These are phyloP conservation scores for Tridacna gigas DNA, from an alignment of 2,888 invertebrate species.

Conservation along the genomic window DNA sequence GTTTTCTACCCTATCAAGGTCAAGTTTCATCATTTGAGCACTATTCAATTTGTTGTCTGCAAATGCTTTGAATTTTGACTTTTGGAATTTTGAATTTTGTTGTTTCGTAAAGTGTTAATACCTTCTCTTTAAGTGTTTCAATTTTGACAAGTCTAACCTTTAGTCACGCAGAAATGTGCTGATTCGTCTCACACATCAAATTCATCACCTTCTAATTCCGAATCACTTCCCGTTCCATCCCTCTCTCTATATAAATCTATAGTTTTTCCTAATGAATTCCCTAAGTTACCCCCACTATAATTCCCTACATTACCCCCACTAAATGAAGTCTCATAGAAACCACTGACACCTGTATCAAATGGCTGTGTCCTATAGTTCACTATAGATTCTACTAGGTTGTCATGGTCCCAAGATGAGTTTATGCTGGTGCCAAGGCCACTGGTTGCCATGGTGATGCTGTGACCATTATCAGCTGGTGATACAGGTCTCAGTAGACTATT, in stretches of 20 bases:
- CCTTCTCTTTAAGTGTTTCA: neutral
- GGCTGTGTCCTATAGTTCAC: slow-evolving; percentile 46
- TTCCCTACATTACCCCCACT: slow-evolving; percentile 30
- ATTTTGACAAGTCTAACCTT: too few relatives aligned
- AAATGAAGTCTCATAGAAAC: slow-evolving; percentile 37
- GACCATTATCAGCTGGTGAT: slow-evolving; percentile 58
- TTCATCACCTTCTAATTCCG: slow-evolving; percentile 58
- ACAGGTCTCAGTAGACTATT: slow-evolving; percentile 52
- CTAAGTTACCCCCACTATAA: slow-evolving; percentile 28
- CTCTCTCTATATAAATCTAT: slow-evolving; percentile 60
- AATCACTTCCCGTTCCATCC: slow-evolving; percentile 58
- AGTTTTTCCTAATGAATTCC: slow-evolving; percentile 53
- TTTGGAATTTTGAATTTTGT: too few relatives aligned
- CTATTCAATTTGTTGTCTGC: too few relatives aligned
- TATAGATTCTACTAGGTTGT: slow-evolving; percentile 57
- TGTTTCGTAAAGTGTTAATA: too few relatives aligned
- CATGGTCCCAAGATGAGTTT: slow-evolving; percentile 63
- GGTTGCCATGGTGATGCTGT: slow-evolving; percentile 64
- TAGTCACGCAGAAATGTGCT: neutral
- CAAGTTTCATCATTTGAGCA: too few relatives aligned
- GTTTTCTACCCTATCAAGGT: too few relatives aligned
- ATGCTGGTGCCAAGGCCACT: slow-evolving; percentile 67
- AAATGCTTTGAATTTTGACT: too few relatives aligned
- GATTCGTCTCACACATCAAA: slow-evolving; percentile 41
- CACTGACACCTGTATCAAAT: slow-evolving; percentile 27